phyloP scores from a whole-genome alignment of 2,113 vertebrate genomes.

The Cairina moschata region DNA sequence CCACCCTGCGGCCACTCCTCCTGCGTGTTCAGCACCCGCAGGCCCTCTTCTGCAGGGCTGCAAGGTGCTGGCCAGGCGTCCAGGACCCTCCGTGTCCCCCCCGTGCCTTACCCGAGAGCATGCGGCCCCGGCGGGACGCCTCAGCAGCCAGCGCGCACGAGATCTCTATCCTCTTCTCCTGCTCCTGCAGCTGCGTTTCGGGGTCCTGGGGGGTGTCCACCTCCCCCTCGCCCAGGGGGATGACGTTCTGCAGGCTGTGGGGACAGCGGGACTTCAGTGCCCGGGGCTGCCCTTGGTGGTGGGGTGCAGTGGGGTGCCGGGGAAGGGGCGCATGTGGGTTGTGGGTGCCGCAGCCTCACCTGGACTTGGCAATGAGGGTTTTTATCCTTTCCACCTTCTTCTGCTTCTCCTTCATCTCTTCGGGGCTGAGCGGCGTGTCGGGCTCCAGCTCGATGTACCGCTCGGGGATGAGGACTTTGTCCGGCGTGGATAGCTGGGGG shows the following conservation, averaged over 20 bases:
- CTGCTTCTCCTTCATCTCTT: constrained; percentile 93
- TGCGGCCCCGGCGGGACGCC: constrained; percentile 92
- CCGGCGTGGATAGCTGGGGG: constrained; percentile 85
- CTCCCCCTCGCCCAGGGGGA: constrained; percentile 88
- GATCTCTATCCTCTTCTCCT: constrained; percentile 97
- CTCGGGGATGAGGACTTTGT: constrained; percentile 91
- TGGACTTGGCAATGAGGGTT: constrained; percentile 96
- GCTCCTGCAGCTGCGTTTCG: constrained; percentile 92
- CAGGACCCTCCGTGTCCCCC: accelerated
- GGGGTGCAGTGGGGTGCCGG: neutral
- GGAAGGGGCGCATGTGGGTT: accelerated
- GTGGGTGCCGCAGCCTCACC: constrained; percentile 66
- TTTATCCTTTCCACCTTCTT: constrained; percentile 97
- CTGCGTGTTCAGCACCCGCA: neutral
- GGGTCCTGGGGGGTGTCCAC: constrained; percentile 82
- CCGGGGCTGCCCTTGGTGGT: accelerated
- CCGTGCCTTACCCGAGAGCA: constrained; percentile 90
- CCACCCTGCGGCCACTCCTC: neutral
- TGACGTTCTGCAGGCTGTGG: constrained; percentile 92
- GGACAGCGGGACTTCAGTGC: neutral
- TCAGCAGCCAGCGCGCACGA: constrained; percentile 94
- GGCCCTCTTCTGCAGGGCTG: accelerated
- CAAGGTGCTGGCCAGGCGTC: neutral
- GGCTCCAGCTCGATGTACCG: constrained; percentile 88
- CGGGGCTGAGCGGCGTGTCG: constrained; percentile 84